Conservation (phyloP, 2,113 vertebrate species). For the Notothenia coriiceps region DNA sequence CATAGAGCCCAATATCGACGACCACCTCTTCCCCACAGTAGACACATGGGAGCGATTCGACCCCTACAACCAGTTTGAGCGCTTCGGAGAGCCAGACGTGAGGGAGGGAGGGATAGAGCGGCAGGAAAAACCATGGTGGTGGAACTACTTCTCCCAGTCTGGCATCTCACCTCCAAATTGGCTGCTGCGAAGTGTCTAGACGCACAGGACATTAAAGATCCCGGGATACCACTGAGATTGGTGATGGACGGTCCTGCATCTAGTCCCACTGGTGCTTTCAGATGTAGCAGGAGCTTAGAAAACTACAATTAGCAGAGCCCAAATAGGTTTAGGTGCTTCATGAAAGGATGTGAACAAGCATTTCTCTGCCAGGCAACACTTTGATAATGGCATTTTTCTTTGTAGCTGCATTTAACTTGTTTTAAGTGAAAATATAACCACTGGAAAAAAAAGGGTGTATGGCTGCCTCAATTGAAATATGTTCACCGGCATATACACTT, state of each 20-base stretch:
- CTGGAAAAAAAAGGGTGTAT: not conserved
- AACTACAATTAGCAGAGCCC: conserved; percentile 26
- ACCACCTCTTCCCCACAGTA: conserved; percentile 79
- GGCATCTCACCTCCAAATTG: conserved; percentile 89
- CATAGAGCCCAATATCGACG: conserved; percentile 77
- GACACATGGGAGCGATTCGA: conserved; percentile 81
- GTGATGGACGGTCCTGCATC: conserved; percentile 22
- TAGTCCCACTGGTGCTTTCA: conserved; percentile 18
- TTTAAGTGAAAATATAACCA: conserved; percentile 1
- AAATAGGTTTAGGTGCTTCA: conserved; percentile 26
- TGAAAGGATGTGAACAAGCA: conserved; percentile 26
- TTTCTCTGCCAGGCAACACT: conserved; percentile 5
- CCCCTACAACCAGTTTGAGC: conserved; percentile 86
- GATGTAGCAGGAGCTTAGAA: conserved; percentile 19
- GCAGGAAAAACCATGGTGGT: conserved; percentile 96
- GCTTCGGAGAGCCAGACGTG: conserved; percentile 60
- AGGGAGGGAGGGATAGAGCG: conserved; percentile 66
- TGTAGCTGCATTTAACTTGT: conserved; percentile 24
- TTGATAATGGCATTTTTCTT: conserved; percentile 25
- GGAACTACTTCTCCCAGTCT: conserved; percentile 93
- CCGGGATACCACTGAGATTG: conserved; percentile 17
- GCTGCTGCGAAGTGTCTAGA: conserved; percentile 89
- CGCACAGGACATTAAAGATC: not conserved
- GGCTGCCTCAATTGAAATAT: not conserved
- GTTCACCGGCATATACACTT: conserved; percentile 13